phyloP scores from a whole-genome alignment of 2,113 vertebrate species.

The Chrysemys picta region DNA sequence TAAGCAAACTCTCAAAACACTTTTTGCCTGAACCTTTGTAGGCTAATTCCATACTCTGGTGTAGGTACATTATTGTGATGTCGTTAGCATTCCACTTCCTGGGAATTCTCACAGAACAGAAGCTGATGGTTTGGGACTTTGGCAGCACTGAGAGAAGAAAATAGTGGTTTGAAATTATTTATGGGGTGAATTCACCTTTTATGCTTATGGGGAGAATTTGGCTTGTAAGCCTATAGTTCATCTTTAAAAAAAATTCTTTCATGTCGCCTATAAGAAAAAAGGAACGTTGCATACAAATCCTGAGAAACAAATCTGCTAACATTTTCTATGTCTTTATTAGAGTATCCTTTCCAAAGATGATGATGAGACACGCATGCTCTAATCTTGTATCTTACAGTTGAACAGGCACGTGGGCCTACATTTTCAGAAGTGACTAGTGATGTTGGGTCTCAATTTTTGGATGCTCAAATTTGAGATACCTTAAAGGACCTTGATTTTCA shows the following conservation, averaged over 20 bases:
- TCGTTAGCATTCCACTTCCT: accelerated
- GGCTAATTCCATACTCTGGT: accelerated
- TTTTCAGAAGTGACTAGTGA: accelerated
- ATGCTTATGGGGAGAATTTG: accelerated
- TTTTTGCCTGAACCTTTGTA: accelerated
- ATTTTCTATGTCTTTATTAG: not conserved
- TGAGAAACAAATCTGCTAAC: not conserved
- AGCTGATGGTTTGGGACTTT: not conserved
- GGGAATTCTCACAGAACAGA: accelerated
- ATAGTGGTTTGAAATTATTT: not conserved
- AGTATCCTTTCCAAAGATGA: not conserved
- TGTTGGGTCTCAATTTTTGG: not conserved
- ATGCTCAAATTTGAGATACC: not conserved
- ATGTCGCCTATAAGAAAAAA: too few relatives aligned
- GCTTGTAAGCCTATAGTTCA: not conserved
- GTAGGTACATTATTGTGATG: not conserved
- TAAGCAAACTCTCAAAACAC: accelerated
- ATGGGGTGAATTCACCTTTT: not conserved
- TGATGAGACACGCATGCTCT: not conserved
- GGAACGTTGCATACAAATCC: not conserved
- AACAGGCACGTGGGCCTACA: accelerated
- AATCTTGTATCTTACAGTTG: not conserved
- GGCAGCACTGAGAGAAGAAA: not conserved
- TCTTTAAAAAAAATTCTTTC: not conserved
- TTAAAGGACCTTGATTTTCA: not conserved